Evolutionary conservation across 2,113 vertebrate genomes (phyloP).

Genomic region (Felis catus): DNA sequence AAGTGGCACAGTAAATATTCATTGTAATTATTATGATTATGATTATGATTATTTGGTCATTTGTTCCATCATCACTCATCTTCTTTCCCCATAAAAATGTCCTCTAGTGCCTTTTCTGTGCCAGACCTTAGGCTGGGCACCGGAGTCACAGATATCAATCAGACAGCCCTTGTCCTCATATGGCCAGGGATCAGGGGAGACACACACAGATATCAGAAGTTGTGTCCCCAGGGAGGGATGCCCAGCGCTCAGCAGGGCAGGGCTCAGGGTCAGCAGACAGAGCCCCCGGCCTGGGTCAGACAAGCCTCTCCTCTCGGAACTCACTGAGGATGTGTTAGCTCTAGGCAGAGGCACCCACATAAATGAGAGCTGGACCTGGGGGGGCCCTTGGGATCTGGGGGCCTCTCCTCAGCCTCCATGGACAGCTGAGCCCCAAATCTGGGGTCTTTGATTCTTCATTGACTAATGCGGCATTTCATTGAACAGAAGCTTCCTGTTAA

Average conservation of each 20-base stretch:
- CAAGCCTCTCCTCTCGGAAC: background rate
- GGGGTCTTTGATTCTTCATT: slow-evolving; percentile 84
- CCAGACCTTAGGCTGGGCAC: background rate
- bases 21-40: background rate
- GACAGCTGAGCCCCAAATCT: slow-evolving; percentile 66
- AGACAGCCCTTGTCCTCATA: background rate
- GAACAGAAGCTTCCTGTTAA: slow-evolving; percentile 88
- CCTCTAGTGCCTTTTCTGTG: background rate
- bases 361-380: background rate
- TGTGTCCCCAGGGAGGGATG: background rate
- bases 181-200: background rate
- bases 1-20: background rate
- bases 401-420: background rate
- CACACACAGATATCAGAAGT: background rate
- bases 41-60: background rate
- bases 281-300: background rate
- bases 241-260: background rate
- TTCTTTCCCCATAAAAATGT: background rate
- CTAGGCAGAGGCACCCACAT: background rate
- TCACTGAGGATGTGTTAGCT: background rate
- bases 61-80: background rate
- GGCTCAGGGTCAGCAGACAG: background rate
- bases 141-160: background rate
- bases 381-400: background rate
- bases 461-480: slow-evolving; percentile 83